These are phyloP conservation scores for Linnaemya vulpina DNA, from an alignment of 2,888 invertebrate species.

Conservation along the genomic window DNA sequence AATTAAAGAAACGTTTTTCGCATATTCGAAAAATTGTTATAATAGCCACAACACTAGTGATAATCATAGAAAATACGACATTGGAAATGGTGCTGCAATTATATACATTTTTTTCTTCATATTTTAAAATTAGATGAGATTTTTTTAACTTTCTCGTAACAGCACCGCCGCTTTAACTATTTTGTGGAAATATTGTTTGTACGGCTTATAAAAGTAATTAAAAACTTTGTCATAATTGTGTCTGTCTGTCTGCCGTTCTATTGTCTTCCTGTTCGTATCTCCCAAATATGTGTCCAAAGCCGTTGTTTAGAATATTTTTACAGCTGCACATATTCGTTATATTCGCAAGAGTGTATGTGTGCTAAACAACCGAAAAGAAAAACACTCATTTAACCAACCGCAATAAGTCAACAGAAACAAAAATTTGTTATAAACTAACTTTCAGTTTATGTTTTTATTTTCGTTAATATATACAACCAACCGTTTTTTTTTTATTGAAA, in stretches of 20 bases:
- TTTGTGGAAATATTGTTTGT: constrained; percentile 43
- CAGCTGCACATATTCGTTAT: background rate
- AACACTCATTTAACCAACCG: constrained; percentile 41
- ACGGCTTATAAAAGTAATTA: constrained; percentile 72
- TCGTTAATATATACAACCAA: constrained; percentile 34
- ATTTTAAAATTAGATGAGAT: constrained; percentile 47
- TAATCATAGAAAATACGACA: too few species aligned
- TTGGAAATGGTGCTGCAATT: background rate
- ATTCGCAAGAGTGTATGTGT: background rate
- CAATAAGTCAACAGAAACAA: constrained; percentile 58
- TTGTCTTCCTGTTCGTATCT: background rate
- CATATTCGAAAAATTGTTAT: too few species aligned
- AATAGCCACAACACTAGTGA: too few species aligned
- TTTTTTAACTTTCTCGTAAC: constrained; percentile 49
- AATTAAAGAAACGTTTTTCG: too few species aligned
- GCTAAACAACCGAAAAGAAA: background rate
- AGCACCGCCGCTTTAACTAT: constrained; percentile 17
- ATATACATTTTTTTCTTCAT: background rate
- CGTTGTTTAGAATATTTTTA: constrained; percentile 20
- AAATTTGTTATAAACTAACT: constrained; percentile 56
- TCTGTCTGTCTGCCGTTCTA: background rate
- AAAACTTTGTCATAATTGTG: constrained; percentile 68
- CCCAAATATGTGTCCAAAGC: constrained; percentile 7
- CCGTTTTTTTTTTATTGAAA: constrained; percentile 19
- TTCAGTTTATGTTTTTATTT: constrained; percentile 59